Base-by-base conservation (phyloP, 2,888 invertebrate genomes). In the Anthophora plumipes region DNA sequence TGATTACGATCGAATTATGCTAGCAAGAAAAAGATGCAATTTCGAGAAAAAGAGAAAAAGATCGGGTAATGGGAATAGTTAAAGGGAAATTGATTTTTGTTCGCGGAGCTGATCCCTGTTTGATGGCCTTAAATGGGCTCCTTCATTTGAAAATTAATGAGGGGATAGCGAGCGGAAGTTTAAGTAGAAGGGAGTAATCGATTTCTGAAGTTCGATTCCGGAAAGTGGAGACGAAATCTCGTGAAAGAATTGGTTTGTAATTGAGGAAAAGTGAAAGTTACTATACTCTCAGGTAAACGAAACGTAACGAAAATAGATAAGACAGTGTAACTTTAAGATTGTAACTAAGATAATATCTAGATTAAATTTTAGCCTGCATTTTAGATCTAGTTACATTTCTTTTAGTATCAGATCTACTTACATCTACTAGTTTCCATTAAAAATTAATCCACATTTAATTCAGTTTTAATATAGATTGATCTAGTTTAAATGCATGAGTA, bases 91-190 rank as follows among this genome's bases (percentile, higher is more conserved):
- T 70, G 60, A 60, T 61, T 41, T n/a, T 25, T 22, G 22, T 59
- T 59, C 31, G 7, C 5, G 5, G 37, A 22, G 17, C 25, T 48
- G 68, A 69, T 55, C 46, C 57, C 37, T 48, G 48, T 17, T 20
- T 22, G 22, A 48, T 22, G n/a, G n/a, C 39, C 25, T 70, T 25
- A 25, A 70, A 70, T 25, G 60, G 25, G 3, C 8, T 41, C 50
- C 50, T 60, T 70, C 48, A 70, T 70, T 70, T 70, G 50, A 39
- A 48, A 70, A 70, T 70, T 70, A 70, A 61, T 52, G 50, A 39
- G 48, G 39, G 39, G 39, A 22, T 9, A 39, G 39, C n/a, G 50
- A 41, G 25, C 39, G 14, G 50, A 70, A 61, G 50, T 59, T 48
- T 60, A 22, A 59, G 46, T 37, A 37, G 69, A 59, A 12, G 22